Evolutionary conservation across 2,113 vertebrate genomes (phyloP), one percentile per base, ranked within the genome.

Genomic region (Ranitomeya imitator): DNA sequence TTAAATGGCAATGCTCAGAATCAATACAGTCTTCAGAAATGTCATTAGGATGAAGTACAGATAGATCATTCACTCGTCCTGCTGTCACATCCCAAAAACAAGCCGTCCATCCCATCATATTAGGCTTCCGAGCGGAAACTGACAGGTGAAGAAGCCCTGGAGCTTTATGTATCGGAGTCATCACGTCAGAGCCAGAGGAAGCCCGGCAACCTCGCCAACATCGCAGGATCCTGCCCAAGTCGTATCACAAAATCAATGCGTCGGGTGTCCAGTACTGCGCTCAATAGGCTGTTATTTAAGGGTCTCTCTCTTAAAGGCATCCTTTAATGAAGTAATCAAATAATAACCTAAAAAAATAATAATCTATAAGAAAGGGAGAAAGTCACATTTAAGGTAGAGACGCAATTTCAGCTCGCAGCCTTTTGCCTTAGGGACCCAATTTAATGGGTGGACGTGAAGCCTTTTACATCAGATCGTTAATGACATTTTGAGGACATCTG

Each of bases 401-500:
- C 88, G 89, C 86, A 86, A 90, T 94, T 93, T 91, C 90, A 90
- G 90, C 91, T 92, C 91, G 90, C 90, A 91, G 90, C 90, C 84
- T 90, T 51, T 92, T 76, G 93, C 94, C 93, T 93, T 69, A 87
- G 94, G 93, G 93, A 94, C 86, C 83, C 90, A 94, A 90, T 95
- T 93, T 94, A 95, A 96, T 94, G 93, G 94, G 90, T 92, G 93
- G 91, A 92, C 92, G 86, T 94, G 93, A 96, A 94, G 92, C 91
- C 93, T 94, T 93, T 94, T 94, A 91, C 90, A 89, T 87, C 90
- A 95, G 94, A 96, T 96, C 89, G 73, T 90, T 91, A 93, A 90
- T 96, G 96, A 96, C 95, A 96, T 96, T 96, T 97, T 95, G 93
- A 95, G 95, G 93, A 93, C 94, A 93, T 90, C 81, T 92, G 89